These are phyloP conservation scores for Echiichthys vipera DNA, from an alignment of 2,797 vertebrate genomes.

Conservation along the genomic window DNA sequence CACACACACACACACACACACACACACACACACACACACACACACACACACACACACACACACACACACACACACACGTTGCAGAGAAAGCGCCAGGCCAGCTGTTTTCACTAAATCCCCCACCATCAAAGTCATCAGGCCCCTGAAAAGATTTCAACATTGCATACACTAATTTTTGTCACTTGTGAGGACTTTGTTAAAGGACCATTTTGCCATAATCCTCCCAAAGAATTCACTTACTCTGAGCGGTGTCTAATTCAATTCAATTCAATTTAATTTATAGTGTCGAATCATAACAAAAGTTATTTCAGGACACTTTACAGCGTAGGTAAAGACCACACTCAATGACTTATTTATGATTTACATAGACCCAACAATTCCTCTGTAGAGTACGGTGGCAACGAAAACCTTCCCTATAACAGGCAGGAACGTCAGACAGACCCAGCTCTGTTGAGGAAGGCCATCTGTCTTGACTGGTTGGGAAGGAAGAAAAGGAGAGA, in stretches of 20 bases:
- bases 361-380: too few species aligned
- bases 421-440: too few species aligned
- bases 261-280: too few species aligned
- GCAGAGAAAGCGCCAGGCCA: conserved; percentile 51
- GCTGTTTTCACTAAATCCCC: conserved; percentile 64
- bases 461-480: too few species aligned
- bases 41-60: conserved; percentile 12
- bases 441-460: too few species aligned
- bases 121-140: conserved; percentile 56
- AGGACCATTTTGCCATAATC: background rate
- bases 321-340: too few species aligned
- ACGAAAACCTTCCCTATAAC: too few species aligned
- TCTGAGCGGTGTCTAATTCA: background rate
- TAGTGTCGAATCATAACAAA: too few species aligned
- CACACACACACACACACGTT: conserved; percentile 13
- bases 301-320: too few species aligned
- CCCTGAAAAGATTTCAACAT: conserved; percentile 4
- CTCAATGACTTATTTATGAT: too few species aligned
- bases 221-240: background rate
- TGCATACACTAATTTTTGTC: conserved; percentile 1
- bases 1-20: conserved; percentile 24
- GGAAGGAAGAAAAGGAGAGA: too few species aligned
- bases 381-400: too few species aligned
- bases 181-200: background rate
- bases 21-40: conserved; percentile 2